Base-by-base conservation (phyloP, 2,113 vertebrate species). In the Xiphophorus maculatus region DNA sequence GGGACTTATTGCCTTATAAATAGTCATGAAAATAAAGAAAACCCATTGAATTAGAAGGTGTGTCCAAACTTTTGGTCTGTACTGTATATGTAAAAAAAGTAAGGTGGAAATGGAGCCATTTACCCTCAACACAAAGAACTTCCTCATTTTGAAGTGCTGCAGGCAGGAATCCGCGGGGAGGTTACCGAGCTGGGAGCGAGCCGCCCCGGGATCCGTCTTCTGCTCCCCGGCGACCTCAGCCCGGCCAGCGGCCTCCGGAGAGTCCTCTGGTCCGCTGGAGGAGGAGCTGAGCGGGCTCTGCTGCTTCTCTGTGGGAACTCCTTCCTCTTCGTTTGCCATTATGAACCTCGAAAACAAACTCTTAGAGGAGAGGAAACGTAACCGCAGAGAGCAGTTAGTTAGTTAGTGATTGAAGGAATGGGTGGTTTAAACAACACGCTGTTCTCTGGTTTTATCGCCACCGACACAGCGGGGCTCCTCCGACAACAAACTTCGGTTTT, bases 101-200 rank as follows among this genome's bases (percentile, higher is more conserved):
- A 9, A 58, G 5, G 25, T n/a, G 22, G 9, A 58, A 25, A n/a
- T 58, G 7, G 5, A 25, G 7, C 6, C 7, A 13, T 8, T 92
- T 93, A 95, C 94, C 94, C 94, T 90, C 27, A 95, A 77, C 11
- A 95, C 94, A 80, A 95, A 94, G 75, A 93, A 95, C 81, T 63
- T 91, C 80, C 76, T 93, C 29, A 70, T 25, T 77, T 89, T 95
- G 71, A 93, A 95, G 35, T 89, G 88, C 4, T 85, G 60, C 67
- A 88, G 32, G 1, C 80, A 7, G 2, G 83, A 15, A 2, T 51
- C 63, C 84, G 19, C 62, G 0, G 63, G 13, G 11, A 19, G 3
- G 60, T 15, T 42, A 0, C 10, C 14, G 1, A 0, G 2, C 29
- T 27, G 63, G 37, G 61, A 25, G 1, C 30, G 73, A 62, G 27